phyloP scores from a whole-genome alignment of 2,888 invertebrate genomes.

The Pomacea canaliculata region DNA sequence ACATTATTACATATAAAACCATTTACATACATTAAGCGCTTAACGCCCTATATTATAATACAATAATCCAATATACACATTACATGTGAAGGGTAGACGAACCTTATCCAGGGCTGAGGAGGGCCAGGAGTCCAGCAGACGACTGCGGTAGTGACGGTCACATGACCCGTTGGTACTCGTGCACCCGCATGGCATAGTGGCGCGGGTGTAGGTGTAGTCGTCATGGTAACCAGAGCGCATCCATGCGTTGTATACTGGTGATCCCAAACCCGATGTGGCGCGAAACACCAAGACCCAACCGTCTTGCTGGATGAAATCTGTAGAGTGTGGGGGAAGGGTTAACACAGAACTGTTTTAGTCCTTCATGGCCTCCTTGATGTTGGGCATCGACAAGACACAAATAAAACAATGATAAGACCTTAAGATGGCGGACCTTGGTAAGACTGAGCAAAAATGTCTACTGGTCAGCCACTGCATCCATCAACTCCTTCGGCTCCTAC shows the following conservation, averaged over 20 bases:
- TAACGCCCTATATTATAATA: no score
- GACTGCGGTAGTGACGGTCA: constrained; percentile 24
- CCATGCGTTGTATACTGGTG: constrained; percentile 21
- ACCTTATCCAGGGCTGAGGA: constrained; percentile 17
- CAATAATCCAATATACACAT: no score
- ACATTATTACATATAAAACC: no score
- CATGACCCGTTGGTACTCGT: constrained; percentile 18
- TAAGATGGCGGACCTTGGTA: no score
- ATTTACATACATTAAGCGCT: no score
- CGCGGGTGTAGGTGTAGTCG: constrained; percentile 17
- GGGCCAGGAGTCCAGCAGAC: constrained; percentile 26
- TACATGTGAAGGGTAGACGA: not conserved
- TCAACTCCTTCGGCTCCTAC: no score
- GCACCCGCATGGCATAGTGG: constrained; percentile 22
- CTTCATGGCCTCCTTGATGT: not conserved
- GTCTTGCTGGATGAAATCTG: constrained; percentile 19
- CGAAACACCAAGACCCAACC: constrained; percentile 16
- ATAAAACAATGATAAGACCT: no score
- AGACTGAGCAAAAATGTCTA: no score
- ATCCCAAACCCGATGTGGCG: constrained; percentile 9
- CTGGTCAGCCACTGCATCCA: no score
- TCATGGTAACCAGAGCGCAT: constrained; percentile 19
- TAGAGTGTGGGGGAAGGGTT: not conserved
- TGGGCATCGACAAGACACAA: no score
- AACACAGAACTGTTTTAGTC: not conserved